These are phyloP conservation scores for Patella depressa DNA, from an alignment of 2,888 invertebrate genomes.

Conservation along the genomic window DNA sequence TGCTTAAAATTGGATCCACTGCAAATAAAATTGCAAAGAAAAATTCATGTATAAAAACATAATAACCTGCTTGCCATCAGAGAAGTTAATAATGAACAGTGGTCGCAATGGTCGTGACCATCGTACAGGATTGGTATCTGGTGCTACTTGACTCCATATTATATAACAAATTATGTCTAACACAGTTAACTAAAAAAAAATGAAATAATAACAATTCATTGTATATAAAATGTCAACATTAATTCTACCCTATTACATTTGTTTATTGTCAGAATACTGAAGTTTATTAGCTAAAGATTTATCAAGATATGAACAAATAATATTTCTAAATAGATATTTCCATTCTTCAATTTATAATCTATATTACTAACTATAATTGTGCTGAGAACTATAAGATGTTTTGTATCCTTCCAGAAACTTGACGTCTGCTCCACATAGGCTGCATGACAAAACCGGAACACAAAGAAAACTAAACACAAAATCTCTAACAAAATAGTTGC, in stretches of 20 bases:
- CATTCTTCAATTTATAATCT: no score
- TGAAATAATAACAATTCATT: neutral
- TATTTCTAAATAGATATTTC: no score
- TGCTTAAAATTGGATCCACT: neutral
- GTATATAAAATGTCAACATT: no score
- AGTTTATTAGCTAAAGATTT: no score
- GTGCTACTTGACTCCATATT: constrained; percentile 56
- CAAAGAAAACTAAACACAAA: constrained; percentile 65
- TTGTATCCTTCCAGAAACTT: constrained; percentile 70
- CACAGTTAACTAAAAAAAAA: constrained; percentile 59
- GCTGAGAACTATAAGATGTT: constrained; percentile 67
- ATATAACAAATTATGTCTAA: constrained; percentile 63
- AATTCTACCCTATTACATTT: no score
- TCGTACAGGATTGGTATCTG: constrained; percentile 56
- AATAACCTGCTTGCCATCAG: constrained; percentile 64
- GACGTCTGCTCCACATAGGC: constrained; percentile 60
- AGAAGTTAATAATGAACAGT: constrained; percentile 65
- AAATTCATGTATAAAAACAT: neutral
- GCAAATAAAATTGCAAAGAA: neutral
- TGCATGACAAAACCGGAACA: constrained; percentile 66
- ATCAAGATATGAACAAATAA: no score
- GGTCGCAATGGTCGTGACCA: constrained; percentile 72
- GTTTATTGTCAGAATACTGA: no score
- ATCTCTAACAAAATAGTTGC: constrained; percentile 69
- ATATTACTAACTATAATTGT: constrained; percentile 64